These are phyloP conservation scores for Brachirus orientalis DNA, from an alignment of 2,113 vertebrate genomes.

Conservation along the genomic window DNA sequence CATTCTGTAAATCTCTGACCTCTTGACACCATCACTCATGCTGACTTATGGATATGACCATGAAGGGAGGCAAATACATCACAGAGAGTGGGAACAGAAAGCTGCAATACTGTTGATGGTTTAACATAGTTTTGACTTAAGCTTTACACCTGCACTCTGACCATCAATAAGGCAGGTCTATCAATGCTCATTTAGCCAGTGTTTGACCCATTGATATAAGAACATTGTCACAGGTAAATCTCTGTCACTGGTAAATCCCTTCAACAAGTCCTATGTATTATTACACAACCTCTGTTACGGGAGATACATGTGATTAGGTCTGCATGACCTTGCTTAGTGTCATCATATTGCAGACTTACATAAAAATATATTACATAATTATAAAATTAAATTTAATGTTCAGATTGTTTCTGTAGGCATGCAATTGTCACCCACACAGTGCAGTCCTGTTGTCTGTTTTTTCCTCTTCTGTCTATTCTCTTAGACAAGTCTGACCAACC, in stretches of 20 bases:
- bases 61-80: slow-evolving; percentile 54
- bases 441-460: background rate
- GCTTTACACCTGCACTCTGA: slow-evolving; percentile 43
- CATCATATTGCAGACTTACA: slow-evolving; percentile 17
- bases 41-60: slow-evolving; percentile 58
- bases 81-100: slow-evolving; percentile 33
- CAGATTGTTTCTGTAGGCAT: slow-evolving; percentile 8
- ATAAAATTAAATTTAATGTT: slow-evolving; percentile 42
- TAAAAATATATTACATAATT: slow-evolving; percentile 47
- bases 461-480: slow-evolving; percentile 17
- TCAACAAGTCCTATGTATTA: background rate
- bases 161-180: background rate
- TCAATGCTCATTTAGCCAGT: background rate
- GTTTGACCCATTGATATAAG: slow-evolving; percentile 4
- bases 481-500: background rate
- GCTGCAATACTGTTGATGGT: slow-evolving; percentile 25
- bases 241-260: background rate
- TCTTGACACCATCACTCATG: slow-evolving; percentile 39
- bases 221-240: background rate
- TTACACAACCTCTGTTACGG: background rate
- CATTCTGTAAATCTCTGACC: slow-evolving; percentile 67
- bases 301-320: background rate
- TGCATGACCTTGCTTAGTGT: slow-evolving; percentile 2
- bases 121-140: slow-evolving; percentile 44
- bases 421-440: slow-evolving; percentile 39